These are phyloP conservation scores for Aphis craccivora DNA, from an alignment of 1,140 invertebrate genomes.

Conservation along the genomic window DNA sequence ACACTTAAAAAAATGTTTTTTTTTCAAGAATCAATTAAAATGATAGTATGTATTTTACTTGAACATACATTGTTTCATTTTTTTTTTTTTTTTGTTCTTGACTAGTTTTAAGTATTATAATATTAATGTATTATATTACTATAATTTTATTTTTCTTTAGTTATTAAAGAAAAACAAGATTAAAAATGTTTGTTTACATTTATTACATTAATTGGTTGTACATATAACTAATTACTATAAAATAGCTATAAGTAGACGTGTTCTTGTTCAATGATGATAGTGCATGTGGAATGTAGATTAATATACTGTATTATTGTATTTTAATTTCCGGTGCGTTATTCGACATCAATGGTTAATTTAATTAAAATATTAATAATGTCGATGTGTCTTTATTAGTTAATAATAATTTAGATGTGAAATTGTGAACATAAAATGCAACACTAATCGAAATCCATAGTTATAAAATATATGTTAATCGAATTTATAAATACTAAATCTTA, in stretches of 20 bases:
- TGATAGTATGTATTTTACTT: too few species aligned
- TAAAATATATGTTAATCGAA: background rate
- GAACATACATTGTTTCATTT: too few species aligned
- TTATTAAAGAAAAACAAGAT: background rate
- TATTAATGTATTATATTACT: background rate
- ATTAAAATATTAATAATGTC: background rate
- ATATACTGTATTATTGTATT: background rate
- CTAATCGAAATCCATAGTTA: background rate
- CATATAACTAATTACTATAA: too few species aligned
- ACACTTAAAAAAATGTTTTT: too few species aligned
- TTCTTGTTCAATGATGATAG: background rate
- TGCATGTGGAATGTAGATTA: background rate
- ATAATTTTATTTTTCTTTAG: too few species aligned
- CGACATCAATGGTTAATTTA: background rate
- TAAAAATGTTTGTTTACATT: background rate
- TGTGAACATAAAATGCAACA: background rate
- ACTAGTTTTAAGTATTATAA: background rate
- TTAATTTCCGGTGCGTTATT: background rate
- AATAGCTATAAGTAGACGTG: background rate
- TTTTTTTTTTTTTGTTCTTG: background rate
- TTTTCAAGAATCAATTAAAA: too few species aligned
- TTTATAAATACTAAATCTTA: background rate
- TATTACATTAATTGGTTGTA: background rate
- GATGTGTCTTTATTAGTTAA: too few species aligned
- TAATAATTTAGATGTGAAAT: background rate